Conservation (phyloP, 2,888 invertebrate genomes). For the Meandrusa payeni region DNA sequence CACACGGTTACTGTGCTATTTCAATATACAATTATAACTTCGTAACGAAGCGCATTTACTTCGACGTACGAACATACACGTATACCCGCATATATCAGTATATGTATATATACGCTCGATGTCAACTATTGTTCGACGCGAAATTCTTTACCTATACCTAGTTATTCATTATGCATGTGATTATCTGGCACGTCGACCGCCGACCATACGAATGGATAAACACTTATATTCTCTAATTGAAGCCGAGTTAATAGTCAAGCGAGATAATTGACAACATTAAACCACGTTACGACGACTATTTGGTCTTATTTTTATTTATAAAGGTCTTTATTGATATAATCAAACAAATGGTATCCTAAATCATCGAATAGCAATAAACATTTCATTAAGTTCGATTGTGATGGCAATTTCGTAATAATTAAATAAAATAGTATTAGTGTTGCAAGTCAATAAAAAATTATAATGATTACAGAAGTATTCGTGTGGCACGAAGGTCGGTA, state of each 20-base stretch:
- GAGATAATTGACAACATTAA: slow-evolving; percentile 1
- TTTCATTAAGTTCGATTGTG: not conserved
- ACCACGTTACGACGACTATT: no score
- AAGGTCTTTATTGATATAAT: slow-evolving; percentile 2
- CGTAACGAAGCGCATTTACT: no score
- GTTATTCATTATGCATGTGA: slow-evolving; percentile 10
- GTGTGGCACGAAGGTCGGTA: not conserved
- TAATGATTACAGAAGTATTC: no score
- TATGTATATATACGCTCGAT: not conserved
- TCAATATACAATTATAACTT: no score
- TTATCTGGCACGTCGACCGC: slow-evolving; percentile 10
- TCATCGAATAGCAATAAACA: slow-evolving; percentile 6
- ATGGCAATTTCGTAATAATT: slow-evolving; percentile 2
- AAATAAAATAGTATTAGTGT: slow-evolving; percentile 9
- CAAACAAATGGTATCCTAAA: no score
- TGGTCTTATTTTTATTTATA: slow-evolving; percentile 4
- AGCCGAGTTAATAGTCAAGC: slow-evolving; percentile 1
- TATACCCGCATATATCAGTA: no score
- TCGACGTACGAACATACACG: no score
- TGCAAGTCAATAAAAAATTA: slow-evolving; percentile 3
- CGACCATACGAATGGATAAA: slow-evolving; percentile 7
- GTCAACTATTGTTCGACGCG: slow-evolving; percentile 1
- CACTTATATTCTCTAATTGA: slow-evolving; percentile 5
- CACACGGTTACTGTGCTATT: no score
- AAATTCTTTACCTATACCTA: slow-evolving; percentile 11